These are phyloP conservation scores for Melanotaenia duboulayi DNA, from an alignment of 2,113 vertebrate genomes.

Conservation along the genomic window DNA sequence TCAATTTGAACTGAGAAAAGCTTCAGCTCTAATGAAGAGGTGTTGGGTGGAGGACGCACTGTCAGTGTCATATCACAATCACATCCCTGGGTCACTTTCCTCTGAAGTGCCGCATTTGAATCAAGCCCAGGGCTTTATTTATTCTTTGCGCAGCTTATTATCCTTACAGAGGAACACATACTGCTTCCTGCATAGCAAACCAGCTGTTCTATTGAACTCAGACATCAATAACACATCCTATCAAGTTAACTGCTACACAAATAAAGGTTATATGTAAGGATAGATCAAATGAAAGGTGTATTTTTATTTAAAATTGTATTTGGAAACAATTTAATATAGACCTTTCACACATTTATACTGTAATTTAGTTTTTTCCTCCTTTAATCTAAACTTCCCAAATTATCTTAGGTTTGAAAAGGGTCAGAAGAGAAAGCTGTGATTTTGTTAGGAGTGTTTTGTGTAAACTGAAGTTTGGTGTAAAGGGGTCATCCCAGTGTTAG, in stretches of 20 bases:
- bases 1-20: constrained; percentile 11
- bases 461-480: too few relatives aligned
- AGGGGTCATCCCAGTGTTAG: too few relatives aligned
- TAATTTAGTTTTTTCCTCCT: too few relatives aligned
- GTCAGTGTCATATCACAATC: background rate
- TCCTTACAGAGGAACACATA: constrained; percentile 1
- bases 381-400: too few relatives aligned
- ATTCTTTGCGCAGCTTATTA: constrained; percentile 22
- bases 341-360: too few relatives aligned
- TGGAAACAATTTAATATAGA: too few relatives aligned
- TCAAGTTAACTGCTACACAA: background rate
- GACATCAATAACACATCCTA: background rate
- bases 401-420: too few relatives aligned
- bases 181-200: constrained; percentile 5
- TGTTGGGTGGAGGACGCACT: constrained; percentile 5
- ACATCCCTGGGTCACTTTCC: constrained; percentile 29
- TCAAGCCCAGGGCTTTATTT: constrained; percentile 14
- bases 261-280: background rate
- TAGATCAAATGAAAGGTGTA: too few relatives aligned
- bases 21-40: constrained; percentile 26
- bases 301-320: too few relatives aligned
- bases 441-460: too few relatives aligned
- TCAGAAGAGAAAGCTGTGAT: too few relatives aligned
- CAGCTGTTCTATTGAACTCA: constrained; percentile 23
- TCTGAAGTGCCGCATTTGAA: constrained; percentile 30